Evolutionary conservation across 2,113 vertebrate species (phyloP).

Genomic region (Tragelaphus strepsiceros): DNA sequence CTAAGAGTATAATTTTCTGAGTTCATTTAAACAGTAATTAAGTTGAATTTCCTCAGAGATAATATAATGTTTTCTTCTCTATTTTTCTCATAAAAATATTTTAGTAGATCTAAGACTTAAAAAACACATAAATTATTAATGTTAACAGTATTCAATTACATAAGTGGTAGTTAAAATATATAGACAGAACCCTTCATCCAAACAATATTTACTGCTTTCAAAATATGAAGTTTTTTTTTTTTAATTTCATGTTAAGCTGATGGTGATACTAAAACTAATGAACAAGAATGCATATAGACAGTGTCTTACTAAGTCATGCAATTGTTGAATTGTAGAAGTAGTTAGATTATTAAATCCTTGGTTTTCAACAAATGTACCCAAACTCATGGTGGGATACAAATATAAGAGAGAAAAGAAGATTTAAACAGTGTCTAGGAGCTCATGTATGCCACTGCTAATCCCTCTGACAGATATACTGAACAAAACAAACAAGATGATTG

Average conservation of each 20-base stretch:
- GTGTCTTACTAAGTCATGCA: not conserved
- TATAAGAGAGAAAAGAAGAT: not conserved
- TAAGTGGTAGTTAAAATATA: not conserved
- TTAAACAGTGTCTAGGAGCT: not conserved
- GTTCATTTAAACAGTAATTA: not conserved
- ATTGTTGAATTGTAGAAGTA: not conserved
- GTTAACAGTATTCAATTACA: not conserved
- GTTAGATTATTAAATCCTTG: not conserved
- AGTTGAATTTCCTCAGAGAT: not conserved
- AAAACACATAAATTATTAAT: not conserved
- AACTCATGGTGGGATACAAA: not conserved
- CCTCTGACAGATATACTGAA: not conserved
- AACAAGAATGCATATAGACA: not conserved
- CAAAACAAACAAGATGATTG: slow-evolving; percentile 25
- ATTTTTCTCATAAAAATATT: not conserved
- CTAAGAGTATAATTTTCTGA: not conserved
- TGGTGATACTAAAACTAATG: not conserved
- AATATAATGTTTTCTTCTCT: not conserved
- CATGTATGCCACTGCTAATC: not conserved
- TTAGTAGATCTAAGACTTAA: not conserved
- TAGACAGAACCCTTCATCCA: not conserved
- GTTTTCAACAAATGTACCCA: not conserved
- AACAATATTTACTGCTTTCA: not conserved
- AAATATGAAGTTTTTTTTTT: not conserved
- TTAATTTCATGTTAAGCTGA: not conserved